Conservation (phyloP, 1,140 invertebrate species). For the Trichomalopsis sarcophagae region DNA sequence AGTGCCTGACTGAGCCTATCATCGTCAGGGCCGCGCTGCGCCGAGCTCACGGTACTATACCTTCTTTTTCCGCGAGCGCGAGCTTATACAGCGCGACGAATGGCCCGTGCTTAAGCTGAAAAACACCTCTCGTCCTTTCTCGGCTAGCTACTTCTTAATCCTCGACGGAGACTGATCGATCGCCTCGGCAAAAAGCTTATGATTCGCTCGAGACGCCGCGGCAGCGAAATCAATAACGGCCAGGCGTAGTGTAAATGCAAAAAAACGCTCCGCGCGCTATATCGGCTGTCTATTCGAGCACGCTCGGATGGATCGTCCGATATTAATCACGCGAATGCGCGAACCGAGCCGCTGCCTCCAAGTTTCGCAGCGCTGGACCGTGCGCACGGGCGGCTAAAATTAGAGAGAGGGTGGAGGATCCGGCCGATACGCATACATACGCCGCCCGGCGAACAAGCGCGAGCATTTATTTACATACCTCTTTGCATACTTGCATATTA, state of each 20-base stretch:
- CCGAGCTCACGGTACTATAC: not conserved
- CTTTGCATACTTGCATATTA: slow-evolving; percentile 39
- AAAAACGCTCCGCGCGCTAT: no score
- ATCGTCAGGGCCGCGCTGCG: not conserved
- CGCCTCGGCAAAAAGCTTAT: slow-evolving; percentile 14
- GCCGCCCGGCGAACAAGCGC: not conserved
- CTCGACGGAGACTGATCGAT: slow-evolving; percentile 31
- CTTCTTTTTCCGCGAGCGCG: not conserved
- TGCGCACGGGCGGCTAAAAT: slow-evolving; percentile 1
- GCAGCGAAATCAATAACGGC: not conserved
- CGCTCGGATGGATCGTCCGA: not conserved
- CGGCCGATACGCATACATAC: not conserved
- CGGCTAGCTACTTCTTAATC: slow-evolving; percentile 10
- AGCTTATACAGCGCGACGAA: not conserved
- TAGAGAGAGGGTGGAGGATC: slow-evolving; percentile 5
- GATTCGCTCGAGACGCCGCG: not conserved
- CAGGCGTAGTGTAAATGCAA: no score
- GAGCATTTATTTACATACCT: slow-evolving; percentile 37
- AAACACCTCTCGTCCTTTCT: slow-evolving; percentile 28
- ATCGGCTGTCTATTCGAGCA: not conserved
- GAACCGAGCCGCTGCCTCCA: not conserved
- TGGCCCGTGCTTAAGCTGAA: not conserved
- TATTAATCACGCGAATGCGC: slow-evolving; percentile 28
- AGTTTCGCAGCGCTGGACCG: not conserved
- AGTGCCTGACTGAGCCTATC: slow-evolving; percentile 54